A percentile compares a stretch with the other conserved stretches of the same genome.
Evolutionary conservation across 2,113 vertebrate species (phyloP).

Genomic region (Aptenodytes forsteri): DNA sequence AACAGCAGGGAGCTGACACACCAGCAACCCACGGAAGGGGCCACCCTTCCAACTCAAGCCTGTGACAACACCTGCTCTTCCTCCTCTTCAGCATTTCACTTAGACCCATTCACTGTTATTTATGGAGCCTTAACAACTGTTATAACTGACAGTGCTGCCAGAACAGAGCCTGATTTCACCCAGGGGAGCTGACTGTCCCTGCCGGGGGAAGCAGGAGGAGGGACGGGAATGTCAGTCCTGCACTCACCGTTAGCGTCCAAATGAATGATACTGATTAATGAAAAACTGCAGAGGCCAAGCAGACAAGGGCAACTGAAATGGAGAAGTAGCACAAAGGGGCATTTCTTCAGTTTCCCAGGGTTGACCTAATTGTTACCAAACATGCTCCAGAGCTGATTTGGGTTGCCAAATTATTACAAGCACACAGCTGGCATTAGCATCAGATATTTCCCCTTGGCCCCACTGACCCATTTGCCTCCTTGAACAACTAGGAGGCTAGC

Average conservation of each 20-base stretch:
- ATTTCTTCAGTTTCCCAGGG: background rate
- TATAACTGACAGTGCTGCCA: background rate
- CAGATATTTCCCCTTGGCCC: background rate
- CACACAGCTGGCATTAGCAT: background rate
- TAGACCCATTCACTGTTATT: background rate
- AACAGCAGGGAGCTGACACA: slow-evolving; percentile 36
- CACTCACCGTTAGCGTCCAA: background rate
- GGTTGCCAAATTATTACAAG: background rate
- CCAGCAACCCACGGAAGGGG: background rate
- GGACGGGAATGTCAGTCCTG: background rate
- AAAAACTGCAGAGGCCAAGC: background rate
- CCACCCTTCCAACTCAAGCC: background rate
- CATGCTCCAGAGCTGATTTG: background rate
- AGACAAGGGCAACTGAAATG: background rate
- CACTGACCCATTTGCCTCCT: background rate
- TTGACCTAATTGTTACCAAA: background rate
- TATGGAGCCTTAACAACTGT: slow-evolving; percentile 18
- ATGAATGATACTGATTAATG: background rate
- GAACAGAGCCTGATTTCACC: background rate
- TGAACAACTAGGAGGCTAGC: background rate
- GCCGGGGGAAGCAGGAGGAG: background rate
- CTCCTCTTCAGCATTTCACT: background rate
- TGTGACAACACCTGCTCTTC: slow-evolving; percentile 27
- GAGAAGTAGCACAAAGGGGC: background rate
- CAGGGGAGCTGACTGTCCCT: background rate